Evolutionary conservation across 2,888 invertebrate species (phyloP).

Genomic region (Alsophila aescularia): DNA sequence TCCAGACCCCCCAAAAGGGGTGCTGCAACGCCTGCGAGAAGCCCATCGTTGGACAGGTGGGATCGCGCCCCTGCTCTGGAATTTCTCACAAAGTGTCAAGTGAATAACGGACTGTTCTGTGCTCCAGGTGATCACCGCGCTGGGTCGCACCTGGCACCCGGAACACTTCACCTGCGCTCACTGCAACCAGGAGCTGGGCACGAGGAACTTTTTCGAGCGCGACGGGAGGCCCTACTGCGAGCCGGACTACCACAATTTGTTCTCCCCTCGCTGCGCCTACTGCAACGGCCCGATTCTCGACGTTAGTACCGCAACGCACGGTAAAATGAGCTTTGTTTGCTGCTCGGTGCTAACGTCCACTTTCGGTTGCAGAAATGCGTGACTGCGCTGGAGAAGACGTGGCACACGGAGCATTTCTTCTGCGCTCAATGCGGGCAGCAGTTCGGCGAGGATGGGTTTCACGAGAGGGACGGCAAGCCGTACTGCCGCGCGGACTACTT

Average conservation of each 20-base stretch:
- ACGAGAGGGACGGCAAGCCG: constrained; percentile 97
- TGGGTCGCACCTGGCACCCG: constrained; percentile 99
- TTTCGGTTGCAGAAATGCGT: constrained; percentile 95
- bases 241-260: constrained; percentile 98
- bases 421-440: constrained; percentile 98
- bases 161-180: constrained; percentile 99
- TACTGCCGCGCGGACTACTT: constrained; percentile 98
- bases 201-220: constrained; percentile 99
- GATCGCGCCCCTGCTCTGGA: neutral
- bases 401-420: constrained; percentile 99
- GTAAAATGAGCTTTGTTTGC: constrained; percentile 11
- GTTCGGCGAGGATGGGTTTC: constrained; percentile 99
- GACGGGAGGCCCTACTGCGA: constrained; percentile 99
- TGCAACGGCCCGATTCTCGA: constrained; percentile 99
- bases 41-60: constrained; percentile 98
- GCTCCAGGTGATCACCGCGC: constrained; percentile 93
- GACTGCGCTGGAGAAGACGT: constrained; percentile 98
- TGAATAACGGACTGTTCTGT: constrained; percentile 45
- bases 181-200: constrained; percentile 98
- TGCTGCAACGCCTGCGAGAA: constrained; percentile 99
- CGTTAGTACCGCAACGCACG: constrained; percentile 85
- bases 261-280: constrained; percentile 99
- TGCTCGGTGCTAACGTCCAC: constrained; percentile 39
- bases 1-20: constrained; percentile 99
- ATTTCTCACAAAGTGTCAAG: neutral